These are phyloP conservation scores for Fulica atra DNA, from an alignment of 2,113 vertebrate species.

Conservation along the genomic window DNA sequence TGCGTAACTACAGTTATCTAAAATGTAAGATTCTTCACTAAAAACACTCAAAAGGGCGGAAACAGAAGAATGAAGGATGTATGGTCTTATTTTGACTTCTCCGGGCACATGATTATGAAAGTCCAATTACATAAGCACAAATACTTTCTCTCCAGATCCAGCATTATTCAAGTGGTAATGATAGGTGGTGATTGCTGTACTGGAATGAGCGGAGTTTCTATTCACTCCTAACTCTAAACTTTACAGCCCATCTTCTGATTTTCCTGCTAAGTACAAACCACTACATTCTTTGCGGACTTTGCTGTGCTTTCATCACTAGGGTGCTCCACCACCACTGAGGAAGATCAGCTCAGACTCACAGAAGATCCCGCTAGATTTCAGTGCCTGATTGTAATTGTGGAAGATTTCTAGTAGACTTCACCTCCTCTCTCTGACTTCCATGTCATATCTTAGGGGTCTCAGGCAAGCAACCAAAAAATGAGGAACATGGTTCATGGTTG, in stretches of 20 bases:
- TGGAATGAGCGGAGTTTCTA: not conserved
- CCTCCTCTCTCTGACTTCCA: not conserved
- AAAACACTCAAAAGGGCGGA: not conserved
- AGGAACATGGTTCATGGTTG: not conserved
- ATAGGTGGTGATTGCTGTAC: not conserved
- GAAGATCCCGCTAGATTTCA: not conserved
- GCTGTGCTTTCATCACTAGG: not conserved
- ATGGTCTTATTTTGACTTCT: not conserved
- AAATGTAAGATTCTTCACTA: not conserved
- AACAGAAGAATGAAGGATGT: not conserved
- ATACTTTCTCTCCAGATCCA: not conserved
- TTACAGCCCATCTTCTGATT: not conserved
- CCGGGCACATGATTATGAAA: not conserved
- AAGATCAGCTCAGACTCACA: fast-evolving
- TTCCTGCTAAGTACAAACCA: not conserved
- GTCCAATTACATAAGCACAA: not conserved
- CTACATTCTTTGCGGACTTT: not conserved
- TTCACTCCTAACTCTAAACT: not conserved
- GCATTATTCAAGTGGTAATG: not conserved
- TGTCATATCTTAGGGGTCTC: not conserved
- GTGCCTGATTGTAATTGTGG: not conserved
- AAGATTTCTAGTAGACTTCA: not conserved
- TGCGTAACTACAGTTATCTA: not conserved
- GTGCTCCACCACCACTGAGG: not conserved
- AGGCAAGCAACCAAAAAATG: not conserved